phyloP scores from a whole-genome alignment of 1,140 invertebrate species.

The Drosophila pandora region DNA sequence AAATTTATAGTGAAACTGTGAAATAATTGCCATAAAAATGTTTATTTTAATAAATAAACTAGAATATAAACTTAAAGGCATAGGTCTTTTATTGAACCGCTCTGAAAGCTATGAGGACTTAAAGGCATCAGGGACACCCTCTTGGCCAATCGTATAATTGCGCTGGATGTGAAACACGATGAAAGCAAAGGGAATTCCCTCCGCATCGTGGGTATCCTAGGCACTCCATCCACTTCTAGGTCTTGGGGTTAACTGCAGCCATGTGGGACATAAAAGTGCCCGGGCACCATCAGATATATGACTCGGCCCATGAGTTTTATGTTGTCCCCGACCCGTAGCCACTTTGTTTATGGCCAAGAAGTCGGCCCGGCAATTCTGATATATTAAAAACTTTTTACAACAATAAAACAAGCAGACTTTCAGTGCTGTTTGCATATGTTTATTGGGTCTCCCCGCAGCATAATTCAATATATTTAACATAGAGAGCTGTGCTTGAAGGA shows the following conservation, averaged over 20 bases:
- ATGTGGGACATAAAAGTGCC: constrained; percentile 59
- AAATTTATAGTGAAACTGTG: neutral
- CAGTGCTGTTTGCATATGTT: constrained; percentile 49
- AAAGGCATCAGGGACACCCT: constrained; percentile 11
- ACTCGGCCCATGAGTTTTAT: constrained; percentile 41
- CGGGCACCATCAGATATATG: constrained; percentile 44
- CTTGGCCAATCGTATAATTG: constrained; percentile 27
- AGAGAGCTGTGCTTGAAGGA: neutral
- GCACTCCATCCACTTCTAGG: constrained; percentile 7
- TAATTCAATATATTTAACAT: constrained; percentile 44
- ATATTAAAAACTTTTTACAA: constrained; percentile 49
- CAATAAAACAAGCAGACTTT: constrained; percentile 45
- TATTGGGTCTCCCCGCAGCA: constrained; percentile 52
- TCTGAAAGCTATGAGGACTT: neutral
- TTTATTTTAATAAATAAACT: too few species aligned
- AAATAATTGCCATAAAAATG: too few species aligned
- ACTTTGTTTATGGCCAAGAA: constrained; percentile 35
- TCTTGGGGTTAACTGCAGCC: constrained; percentile 48
- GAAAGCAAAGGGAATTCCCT: constrained; percentile 7
- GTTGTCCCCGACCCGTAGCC: constrained; percentile 2
- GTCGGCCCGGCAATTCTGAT: constrained; percentile 28
- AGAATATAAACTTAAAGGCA: neutral
- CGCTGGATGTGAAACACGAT: neutral
- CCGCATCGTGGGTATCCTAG: neutral
- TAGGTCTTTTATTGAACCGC: neutral